A percentile compares a stretch with the other conserved stretches of the same genome.
Conservation (phyloP, 2,797 vertebrate species). For the Zalophus californianus region DNA sequence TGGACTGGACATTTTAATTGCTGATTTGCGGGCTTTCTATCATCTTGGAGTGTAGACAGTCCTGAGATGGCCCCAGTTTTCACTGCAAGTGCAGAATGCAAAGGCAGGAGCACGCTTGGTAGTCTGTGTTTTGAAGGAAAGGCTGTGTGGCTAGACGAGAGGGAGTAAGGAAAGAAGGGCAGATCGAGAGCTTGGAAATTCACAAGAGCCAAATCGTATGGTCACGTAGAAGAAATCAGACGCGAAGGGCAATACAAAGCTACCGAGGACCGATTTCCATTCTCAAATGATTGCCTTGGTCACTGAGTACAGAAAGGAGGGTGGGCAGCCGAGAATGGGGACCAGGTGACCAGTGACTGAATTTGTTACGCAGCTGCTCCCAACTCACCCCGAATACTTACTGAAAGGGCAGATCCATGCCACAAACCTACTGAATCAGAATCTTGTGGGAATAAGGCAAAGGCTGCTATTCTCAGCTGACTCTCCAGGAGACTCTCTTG, state of each 20-base stretch:
- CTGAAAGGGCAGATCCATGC: neutral
- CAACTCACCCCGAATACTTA: neutral
- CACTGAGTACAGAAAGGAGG: neutral
- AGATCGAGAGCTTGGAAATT: conserved; percentile 17
- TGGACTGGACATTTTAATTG: conserved; percentile 26
- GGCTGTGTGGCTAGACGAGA: neutral
- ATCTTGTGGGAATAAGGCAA: neutral
- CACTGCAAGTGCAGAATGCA: neutral
- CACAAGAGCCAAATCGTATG: neutral
- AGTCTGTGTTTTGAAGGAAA: neutral
- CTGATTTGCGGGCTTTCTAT: neutral
- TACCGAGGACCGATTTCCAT: neutral
- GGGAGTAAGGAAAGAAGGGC: neutral
- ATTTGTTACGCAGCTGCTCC: neutral
- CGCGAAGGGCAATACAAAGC: neutral
- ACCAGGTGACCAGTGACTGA: neutral
- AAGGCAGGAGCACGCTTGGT: neutral
- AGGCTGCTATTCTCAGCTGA: neutral
- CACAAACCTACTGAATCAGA: neutral
- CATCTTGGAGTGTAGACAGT: neutral
- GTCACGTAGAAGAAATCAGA: neutral
- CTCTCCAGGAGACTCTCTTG: neutral
- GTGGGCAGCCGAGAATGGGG: neutral
- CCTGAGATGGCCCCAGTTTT: conserved; percentile 13
- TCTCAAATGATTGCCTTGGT: neutral